Percentiles rank a stretch among this genome's conserved stretches.
Evolutionary conservation across 2,113 vertebrate species (phyloP).

Genomic region (Hiodon tergisus): DNA sequence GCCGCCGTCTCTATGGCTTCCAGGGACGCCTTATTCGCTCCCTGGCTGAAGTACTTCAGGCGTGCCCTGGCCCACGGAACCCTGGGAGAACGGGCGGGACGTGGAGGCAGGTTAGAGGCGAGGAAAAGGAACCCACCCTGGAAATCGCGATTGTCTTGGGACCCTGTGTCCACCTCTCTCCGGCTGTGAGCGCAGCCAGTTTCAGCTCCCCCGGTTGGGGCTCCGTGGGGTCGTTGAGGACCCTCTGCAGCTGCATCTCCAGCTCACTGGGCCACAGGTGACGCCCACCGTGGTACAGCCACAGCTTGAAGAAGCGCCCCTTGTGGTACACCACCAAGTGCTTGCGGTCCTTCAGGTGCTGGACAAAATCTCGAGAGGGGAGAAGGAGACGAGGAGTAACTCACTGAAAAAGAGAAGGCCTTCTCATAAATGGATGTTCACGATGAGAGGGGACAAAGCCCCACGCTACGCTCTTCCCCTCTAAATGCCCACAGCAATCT

Average conservation of each 20-base stretch:
- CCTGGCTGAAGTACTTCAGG: slow-evolving; percentile 67
- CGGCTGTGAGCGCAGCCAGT: slow-evolving; percentile 79
- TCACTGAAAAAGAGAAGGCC: neutral
- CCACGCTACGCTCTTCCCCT: too few relatives aligned
- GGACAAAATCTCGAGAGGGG: slow-evolving; percentile 64
- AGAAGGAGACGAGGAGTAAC: neutral
- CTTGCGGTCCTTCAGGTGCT: slow-evolving; percentile 79
- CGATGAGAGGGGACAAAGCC: too few relatives aligned
- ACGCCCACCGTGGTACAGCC: slow-evolving; percentile 77
- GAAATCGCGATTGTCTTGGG: neutral
- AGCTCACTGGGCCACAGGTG: slow-evolving; percentile 77
- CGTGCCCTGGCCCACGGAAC: slow-evolving; percentile 81
- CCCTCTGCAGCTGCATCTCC: slow-evolving; percentile 82
- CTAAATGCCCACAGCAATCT: too few relatives aligned
- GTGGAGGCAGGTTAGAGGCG: neutral
- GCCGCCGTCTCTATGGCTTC: slow-evolving; percentile 78
- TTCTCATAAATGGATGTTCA: neutral
- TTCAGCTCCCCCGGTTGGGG: slow-evolving; percentile 77
- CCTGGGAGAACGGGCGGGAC: slow-evolving; percentile 46
- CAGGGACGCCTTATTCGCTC: slow-evolving; percentile 72
- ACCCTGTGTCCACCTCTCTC: slow-evolving; percentile 63
- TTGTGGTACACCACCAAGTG: slow-evolving; percentile 83
- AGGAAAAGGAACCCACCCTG: neutral
- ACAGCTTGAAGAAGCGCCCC: slow-evolving; percentile 81
- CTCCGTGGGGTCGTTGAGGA: slow-evolving; percentile 73